Evolutionary conservation across 2,113 vertebrate genomes (phyloP).

Genomic region (Chlamydotis undulata): DNA sequence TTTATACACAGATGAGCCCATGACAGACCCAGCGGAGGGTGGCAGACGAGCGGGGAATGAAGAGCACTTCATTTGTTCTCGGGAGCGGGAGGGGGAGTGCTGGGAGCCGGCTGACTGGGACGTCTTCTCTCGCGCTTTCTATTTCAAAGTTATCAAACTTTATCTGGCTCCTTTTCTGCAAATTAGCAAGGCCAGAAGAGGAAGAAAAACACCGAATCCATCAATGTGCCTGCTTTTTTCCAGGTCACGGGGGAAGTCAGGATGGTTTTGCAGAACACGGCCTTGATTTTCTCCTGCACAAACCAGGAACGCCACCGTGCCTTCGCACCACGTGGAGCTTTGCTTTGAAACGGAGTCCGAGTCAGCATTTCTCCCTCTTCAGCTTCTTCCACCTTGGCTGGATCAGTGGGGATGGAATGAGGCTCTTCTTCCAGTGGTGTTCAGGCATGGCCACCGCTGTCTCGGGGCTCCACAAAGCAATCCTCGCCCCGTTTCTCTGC

Average conservation of each 20-base stretch:
- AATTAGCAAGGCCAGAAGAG: not conserved
- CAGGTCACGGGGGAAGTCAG: not conserved
- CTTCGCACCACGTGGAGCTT: not conserved
- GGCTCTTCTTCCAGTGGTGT: not conserved
- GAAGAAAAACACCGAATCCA: not conserved
- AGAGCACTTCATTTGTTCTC: conserved; percentile 63
- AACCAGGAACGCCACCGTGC: not conserved
- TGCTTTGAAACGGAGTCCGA: not conserved
- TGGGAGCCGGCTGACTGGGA: not conserved
- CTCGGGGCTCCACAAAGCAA: not conserved
- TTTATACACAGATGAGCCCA: conserved; percentile 71
- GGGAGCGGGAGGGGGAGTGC: not conserved
- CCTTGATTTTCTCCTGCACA: not conserved
- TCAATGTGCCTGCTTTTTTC: not conserved
- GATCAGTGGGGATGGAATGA: not conserved
- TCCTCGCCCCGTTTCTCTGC: not conserved
- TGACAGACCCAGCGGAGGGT: conserved; percentile 68
- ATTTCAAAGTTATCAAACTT: conserved; percentile 44
- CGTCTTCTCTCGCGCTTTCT: not conserved
- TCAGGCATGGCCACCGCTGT: not conserved
- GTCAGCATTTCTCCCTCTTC: not conserved
- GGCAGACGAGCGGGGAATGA: conserved; percentile 45
- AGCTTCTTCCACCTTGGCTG: not conserved
- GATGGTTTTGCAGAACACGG: not conserved
- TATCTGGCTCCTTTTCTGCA: conserved; percentile 24